phyloP scores from a whole-genome alignment of 2,797 vertebrate genomes.

The Brachymystax lenok region DNA sequence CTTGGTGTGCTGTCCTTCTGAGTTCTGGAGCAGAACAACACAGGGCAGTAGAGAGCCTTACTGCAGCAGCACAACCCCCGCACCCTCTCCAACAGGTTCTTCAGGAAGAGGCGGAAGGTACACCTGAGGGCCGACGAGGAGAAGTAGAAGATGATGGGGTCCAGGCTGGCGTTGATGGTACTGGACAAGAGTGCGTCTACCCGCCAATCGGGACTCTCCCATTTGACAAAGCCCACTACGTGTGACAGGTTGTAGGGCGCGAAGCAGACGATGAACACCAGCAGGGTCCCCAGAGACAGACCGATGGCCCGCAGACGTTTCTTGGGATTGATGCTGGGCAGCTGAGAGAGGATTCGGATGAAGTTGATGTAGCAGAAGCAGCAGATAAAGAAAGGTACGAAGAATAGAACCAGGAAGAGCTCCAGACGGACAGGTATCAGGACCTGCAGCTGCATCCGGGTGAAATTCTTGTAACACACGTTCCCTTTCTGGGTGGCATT shows the following conservation, averaged over 20 bases:
- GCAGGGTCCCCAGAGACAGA: conserved; percentile 67
- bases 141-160: conserved; percentile 79
- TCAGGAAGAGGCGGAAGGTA: conserved; percentile 38
- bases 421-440: conserved; percentile 69
- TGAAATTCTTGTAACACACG: conserved; percentile 68
- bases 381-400: conserved; percentile 71
- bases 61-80: conserved; percentile 1
- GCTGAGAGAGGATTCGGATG: conserved; percentile 64
- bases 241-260: conserved; percentile 72
- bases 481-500: conserved; percentile 28
- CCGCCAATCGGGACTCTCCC: conserved; percentile 65
- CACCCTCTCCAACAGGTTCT: neutral
- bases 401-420: conserved; percentile 74
- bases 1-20: conserved; percentile 41
- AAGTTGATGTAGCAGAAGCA: conserved; percentile 78
- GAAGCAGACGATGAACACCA: conserved; percentile 75
- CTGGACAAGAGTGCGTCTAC: conserved; percentile 62
- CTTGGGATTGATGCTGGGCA: conserved; percentile 53
- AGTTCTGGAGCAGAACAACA: neutral
- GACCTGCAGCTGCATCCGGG: conserved; percentile 23
- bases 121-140: conserved; percentile 65
- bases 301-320: conserved; percentile 66
- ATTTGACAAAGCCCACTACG: conserved; percentile 61
- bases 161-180: conserved; percentile 72
- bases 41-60: neutral